phyloP scores from a whole-genome alignment of 2,888 invertebrate species.

The Diaperis boleti region DNA sequence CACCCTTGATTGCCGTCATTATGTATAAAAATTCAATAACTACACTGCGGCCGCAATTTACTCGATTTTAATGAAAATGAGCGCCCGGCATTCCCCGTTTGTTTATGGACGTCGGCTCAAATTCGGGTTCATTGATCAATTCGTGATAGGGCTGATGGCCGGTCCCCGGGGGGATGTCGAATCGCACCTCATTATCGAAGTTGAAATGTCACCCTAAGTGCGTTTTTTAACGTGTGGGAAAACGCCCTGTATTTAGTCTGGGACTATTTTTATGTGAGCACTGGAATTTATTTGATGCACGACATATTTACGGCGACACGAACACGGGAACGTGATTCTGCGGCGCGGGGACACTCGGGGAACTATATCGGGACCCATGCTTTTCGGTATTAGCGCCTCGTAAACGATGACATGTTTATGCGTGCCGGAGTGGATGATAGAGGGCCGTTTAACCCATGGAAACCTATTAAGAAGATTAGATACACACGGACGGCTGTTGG shows the following conservation, averaged over 20 bases:
- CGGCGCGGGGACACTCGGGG: background rate
- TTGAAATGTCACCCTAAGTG: constrained; percentile 16
- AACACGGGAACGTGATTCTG: too few relatives aligned
- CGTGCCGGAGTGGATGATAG: too few relatives aligned
- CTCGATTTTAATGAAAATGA: background rate
- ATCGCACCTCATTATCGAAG: constrained; percentile 15
- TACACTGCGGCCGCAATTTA: background rate
- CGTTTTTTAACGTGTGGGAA: too few relatives aligned
- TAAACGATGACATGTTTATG: too few relatives aligned
- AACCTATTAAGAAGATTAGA: too few relatives aligned
- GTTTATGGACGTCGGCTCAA: background rate
- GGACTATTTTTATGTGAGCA: too few relatives aligned
- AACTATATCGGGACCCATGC: background rate
- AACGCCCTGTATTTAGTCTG: too few relatives aligned
- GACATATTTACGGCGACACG: too few relatives aligned
- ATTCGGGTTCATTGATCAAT: constrained; percentile 10
- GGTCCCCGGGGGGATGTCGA: constrained; percentile 1
- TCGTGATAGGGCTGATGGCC: constrained; percentile 10
- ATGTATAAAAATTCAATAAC: constrained; percentile 9
- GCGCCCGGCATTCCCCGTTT: background rate
- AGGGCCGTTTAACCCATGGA: too few relatives aligned
- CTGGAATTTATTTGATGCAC: too few relatives aligned
- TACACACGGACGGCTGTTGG: too few relatives aligned
- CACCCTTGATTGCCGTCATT: constrained; percentile 1
- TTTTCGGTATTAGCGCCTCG: too few relatives aligned